A percentile compares a stretch with the other conserved stretches of the same genome.
Conservation (phyloP, 1,140 invertebrate species). For the Carcinoscorpius rotundicauda region DNA sequence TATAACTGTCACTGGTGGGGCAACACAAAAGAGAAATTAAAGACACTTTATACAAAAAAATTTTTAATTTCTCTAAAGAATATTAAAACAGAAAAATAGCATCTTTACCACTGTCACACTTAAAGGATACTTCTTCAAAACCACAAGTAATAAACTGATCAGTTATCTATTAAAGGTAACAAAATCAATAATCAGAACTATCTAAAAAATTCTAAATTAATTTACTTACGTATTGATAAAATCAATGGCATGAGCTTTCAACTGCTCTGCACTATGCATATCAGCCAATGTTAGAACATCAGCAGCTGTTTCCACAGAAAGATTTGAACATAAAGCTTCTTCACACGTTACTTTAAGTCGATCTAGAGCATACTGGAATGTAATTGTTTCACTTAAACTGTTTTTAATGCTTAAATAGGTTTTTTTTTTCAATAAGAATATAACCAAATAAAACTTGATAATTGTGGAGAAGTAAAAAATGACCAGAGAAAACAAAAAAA, state of each 20-base stretch:
- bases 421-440: conserved; percentile 9
- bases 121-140: too few relatives aligned
- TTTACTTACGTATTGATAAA: conserved; percentile 92
- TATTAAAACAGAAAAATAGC: too few relatives aligned
- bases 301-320: conserved; percentile 92
- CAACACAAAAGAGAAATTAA: too few relatives aligned
- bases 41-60: too few relatives aligned
- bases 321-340: conserved; percentile 87
- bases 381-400: too few relatives aligned
- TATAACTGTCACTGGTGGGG: too few relatives aligned
- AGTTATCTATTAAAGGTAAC: background rate
- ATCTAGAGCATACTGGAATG: conserved; percentile 68
- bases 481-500: too few relatives aligned
- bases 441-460: background rate
- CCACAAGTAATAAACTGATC: background rate
- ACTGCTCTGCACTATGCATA: conserved; percentile 94
- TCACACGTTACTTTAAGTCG: conserved; percentile 99
- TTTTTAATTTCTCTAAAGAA: too few relatives aligned
- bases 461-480: too few relatives aligned
- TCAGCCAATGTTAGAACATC: conserved; percentile 96
- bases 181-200: background rate
- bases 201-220: background rate
- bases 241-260: conserved; percentile 97
- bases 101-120: too few relatives aligned
- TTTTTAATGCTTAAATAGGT: conserved; percentile 9